These are phyloP conservation scores for Vimba vimba DNA, from an alignment of 2,113 vertebrate species.

Conservation along the genomic window DNA sequence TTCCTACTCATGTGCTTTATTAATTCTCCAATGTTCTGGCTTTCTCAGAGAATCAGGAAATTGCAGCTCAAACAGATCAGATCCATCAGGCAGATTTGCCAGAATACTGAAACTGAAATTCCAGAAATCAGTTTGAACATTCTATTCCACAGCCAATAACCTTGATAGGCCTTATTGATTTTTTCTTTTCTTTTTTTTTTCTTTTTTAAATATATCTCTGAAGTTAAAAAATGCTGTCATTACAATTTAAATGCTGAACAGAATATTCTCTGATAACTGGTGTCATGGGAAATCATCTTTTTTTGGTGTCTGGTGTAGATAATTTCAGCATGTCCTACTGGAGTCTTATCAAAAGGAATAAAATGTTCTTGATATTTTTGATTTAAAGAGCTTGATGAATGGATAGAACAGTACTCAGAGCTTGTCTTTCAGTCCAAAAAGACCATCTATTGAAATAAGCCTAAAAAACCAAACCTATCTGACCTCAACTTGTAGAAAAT, in stretches of 20 bases:
- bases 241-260: not conserved
- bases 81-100: slow-evolving; percentile 3
- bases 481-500: not conserved
- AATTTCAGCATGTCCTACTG: not conserved
- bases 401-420: not conserved
- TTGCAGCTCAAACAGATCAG: slow-evolving; percentile 21
- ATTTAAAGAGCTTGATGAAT: not conserved
- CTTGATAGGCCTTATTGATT: not conserved
- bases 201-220: not conserved
- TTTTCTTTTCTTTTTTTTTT: too few species aligned
- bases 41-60: slow-evolving; percentile 21
- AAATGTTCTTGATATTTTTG: slow-evolving; percentile 1
- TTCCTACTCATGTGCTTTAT: not conserved
- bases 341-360: not conserved
- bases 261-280: slow-evolving; percentile 2
- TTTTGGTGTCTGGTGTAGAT: not conserved
- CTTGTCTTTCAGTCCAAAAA: not conserved
- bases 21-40: not conserved
- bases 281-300: not conserved
- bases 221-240: not conserved
- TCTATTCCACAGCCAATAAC: not conserved
- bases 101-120: not conserved
- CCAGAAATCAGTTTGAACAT: slow-evolving; percentile 6
- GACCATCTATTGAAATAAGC: not conserved
- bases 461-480: not conserved